These are phyloP conservation scores for Mastomys natalensis DNA, from an alignment of 2,113 vertebrate genomes.

Conservation along the genomic window DNA sequence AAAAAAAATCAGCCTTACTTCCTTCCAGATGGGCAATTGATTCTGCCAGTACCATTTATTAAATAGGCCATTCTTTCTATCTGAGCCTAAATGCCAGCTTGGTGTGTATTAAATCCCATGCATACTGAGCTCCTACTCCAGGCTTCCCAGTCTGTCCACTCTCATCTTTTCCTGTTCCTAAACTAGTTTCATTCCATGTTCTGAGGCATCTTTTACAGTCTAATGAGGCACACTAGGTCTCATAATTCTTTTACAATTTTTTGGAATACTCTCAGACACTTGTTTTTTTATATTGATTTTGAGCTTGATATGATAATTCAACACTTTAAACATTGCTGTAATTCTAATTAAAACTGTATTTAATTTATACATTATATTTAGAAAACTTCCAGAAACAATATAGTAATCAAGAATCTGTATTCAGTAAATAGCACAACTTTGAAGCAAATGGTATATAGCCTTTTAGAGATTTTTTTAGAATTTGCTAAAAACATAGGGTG, in stretches of 20 bases:
- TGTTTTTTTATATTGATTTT: constrained; percentile 32
- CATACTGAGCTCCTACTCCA: not conserved
- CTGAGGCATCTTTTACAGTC: constrained; percentile 26
- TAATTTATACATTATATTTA: constrained; percentile 19
- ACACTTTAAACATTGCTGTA: constrained; percentile 20
- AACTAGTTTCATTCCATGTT: not conserved
- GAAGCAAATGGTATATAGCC: not conserved
- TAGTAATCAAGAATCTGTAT: not conserved
- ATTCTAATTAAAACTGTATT: constrained; percentile 34
- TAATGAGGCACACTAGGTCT: not conserved
- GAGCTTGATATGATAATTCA: constrained; percentile 18
- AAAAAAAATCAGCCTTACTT: constrained; percentile 46
- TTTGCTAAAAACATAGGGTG: not conserved
- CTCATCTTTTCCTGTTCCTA: not conserved
- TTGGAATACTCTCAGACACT: not conserved
- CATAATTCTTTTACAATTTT: not conserved
- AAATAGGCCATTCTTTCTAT: constrained; percentile 9
- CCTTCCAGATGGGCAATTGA: constrained; percentile 41
- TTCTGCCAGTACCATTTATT: constrained; percentile 30
- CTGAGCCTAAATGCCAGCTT: constrained; percentile 21
- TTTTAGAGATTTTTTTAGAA: not conserved
- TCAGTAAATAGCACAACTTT: not conserved
- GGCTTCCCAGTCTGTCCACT: not conserved
- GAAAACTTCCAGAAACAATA: constrained; percentile 10
- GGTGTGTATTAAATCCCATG: not conserved